Evolutionary conservation across 1,140 invertebrate genomes (phyloP).

Genomic region (Formica exsecta): DNA sequence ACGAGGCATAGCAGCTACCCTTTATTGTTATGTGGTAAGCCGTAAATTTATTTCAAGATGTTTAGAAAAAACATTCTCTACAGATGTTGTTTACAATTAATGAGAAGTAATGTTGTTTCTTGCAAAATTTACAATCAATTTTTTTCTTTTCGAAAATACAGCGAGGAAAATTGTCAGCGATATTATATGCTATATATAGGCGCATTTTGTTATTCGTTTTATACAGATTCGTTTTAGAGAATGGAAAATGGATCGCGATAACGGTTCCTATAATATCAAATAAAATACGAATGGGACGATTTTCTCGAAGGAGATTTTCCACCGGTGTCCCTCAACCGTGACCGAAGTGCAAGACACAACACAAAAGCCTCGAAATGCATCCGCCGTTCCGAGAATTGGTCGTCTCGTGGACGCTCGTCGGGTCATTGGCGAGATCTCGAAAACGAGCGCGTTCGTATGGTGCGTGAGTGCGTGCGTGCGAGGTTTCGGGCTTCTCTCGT

Average conservation of each 20-base stretch:
- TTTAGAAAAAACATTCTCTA: background rate
- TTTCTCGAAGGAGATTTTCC: constrained; percentile 11
- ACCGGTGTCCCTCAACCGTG: constrained; percentile 5
- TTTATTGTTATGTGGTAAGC: background rate
- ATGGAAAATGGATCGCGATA: background rate
- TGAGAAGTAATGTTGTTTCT: background rate
- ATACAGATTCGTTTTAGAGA: background rate
- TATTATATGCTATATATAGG: background rate
- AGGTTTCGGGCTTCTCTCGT: background rate
- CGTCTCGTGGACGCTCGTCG: constrained; percentile 56
- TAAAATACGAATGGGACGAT: constrained; percentile 1
- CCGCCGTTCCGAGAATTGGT: constrained; percentile 72
- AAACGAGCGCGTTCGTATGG: constrained; percentile 58
- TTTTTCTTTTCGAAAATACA: constrained; percentile 1
- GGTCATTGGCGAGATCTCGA: constrained; percentile 67
- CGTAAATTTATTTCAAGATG: background rate
- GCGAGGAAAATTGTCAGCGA: background rate
- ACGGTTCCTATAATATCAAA: constrained; percentile 23
- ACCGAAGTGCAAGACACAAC: constrained; percentile 33
- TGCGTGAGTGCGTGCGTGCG: constrained; percentile 30
- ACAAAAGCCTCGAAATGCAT: constrained; percentile 73
- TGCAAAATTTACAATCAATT: background rate
- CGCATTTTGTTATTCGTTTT: background rate
- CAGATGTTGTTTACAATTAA: background rate
- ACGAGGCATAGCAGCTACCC: background rate